Percentiles rank a stretch among this genome's conserved stretches.
phyloP scores from a whole-genome alignment of 2,888 invertebrate genomes.

The Malacosoma neustria region DNA sequence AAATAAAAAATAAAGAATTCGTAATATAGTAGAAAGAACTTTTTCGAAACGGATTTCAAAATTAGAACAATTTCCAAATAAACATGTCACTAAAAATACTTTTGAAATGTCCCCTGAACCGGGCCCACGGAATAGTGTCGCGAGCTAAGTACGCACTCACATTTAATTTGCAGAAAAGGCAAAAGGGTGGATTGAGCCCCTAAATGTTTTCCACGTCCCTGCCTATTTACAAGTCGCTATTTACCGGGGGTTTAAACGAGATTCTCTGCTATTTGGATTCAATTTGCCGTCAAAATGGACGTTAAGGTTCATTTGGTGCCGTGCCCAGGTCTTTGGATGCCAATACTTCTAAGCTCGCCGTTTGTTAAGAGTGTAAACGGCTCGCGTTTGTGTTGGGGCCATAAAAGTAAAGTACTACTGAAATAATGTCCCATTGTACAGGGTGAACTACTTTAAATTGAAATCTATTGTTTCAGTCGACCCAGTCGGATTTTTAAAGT shows the following conservation, averaged over 20 bases:
- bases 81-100: background rate
- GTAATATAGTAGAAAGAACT: too few species aligned
- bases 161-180: constrained; percentile 62
- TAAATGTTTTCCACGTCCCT: constrained; percentile 49
- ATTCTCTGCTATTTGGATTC: constrained; percentile 56
- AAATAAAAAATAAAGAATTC: too few species aligned
- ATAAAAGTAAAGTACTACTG: background rate
- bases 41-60: too few species aligned
- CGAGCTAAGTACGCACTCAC: constrained; percentile 27
- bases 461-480: background rate
- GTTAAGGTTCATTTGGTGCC: constrained; percentile 47
- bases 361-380: background rate
- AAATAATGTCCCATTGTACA: background rate
- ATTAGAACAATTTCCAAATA: too few species aligned
- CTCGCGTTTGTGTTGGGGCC: background rate
- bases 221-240: constrained; percentile 61
- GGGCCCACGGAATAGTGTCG: constrained; percentile 4
- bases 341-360: background rate
- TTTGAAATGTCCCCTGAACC: background rate
- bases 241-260: constrained; percentile 44
- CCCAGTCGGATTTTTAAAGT: too few species aligned
- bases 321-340: constrained; percentile 12
- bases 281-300: constrained; percentile 63
- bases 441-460: background rate
- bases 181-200: constrained; percentile 53